Evolutionary conservation across 2,797 vertebrate genomes (phyloP), one percentile per base, ranked within the genome.

Genomic region (Cirrhinus molitorella): DNA sequence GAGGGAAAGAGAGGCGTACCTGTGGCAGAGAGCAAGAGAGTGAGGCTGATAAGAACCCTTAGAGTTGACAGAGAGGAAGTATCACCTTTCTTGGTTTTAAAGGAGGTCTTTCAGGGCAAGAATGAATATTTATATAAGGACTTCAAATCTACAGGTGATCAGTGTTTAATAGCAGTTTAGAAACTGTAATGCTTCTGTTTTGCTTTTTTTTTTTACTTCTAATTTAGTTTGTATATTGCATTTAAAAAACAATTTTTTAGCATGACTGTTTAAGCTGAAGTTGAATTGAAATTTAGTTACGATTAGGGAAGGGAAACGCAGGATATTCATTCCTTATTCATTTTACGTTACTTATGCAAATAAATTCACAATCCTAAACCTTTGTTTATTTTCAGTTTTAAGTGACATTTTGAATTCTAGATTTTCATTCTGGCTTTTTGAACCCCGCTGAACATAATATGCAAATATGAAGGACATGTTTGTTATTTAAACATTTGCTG

Each of bases 1-100:
- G 88, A 89, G 90, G 90, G 90, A 88, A 90, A 90, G 90, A 87
- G 76, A 71, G 87, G 80, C 85, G 88, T 85, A 90, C 92, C 88
- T 86, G 81, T 87, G 85, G 86, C 43, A 17, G 83, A 74, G 76
- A 65, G 66, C 8, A 83, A 84, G 65, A 71, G 74, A 83, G 79
- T 34, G 57, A 75, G 84, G 68, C 47, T 83, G 87, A 83, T 79
- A 67, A 79, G 82, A 25, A 34, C 53, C 12, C 72, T 67, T 66
- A 55, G 25, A 65, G 59, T 53, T 76, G 68, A 76, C 55, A 75
- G 57, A 61, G 37, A 79, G 51, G 51, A 80, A 55, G 78, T 85
- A 79, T 79, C 43, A 51, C 59, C 71, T 83, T 83, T 61, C 57
- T 71, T 68, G 57, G 23, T 77, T 81, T 78, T 25, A 55, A 76